phyloP scores from a whole-genome alignment of 2,797 vertebrate genomes.

The Epinephelus coioides region DNA sequence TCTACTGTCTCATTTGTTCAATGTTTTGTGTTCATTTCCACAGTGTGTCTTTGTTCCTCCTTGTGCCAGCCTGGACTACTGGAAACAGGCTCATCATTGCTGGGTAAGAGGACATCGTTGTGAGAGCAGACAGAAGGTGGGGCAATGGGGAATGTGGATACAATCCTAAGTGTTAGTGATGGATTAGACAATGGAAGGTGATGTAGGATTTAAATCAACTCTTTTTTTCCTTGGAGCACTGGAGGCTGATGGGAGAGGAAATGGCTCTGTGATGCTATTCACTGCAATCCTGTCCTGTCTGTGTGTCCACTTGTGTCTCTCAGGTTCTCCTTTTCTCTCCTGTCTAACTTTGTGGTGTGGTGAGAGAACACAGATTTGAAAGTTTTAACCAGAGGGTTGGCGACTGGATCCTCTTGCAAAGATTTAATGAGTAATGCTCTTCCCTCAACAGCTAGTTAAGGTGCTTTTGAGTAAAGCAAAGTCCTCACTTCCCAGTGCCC shows the following conservation, averaged over 20 bases:
- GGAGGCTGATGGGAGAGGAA: constrained; percentile 72
- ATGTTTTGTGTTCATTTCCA: constrained; percentile 25
- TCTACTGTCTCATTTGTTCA: constrained; percentile 10
- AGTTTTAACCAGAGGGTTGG: constrained; percentile 5
- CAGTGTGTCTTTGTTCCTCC: constrained; percentile 32
- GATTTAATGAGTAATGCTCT: constrained; percentile 1
- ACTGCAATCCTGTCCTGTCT: constrained; percentile 45
- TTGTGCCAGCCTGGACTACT: constrained; percentile 42
- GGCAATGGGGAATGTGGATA: constrained; percentile 43
- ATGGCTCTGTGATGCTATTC: constrained; percentile 64
- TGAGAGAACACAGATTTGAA: not conserved
- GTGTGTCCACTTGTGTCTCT: constrained; percentile 46
- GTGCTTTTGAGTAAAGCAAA: too few relatives aligned
- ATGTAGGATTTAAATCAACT: constrained; percentile 81
- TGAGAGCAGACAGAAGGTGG: constrained; percentile 47
- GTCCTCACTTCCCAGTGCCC: too few relatives aligned
- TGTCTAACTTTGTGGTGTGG: not conserved
- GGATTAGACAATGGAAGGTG: constrained; percentile 78
- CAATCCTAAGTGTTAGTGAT: constrained; percentile 78
- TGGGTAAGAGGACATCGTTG: constrained; percentile 55
- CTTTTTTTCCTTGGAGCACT: constrained; percentile 42
- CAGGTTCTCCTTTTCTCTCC: constrained; percentile 2
- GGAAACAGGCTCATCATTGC: constrained; percentile 67
- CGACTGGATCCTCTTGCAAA: not conserved
- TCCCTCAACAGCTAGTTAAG: not conserved